Conservation (phyloP, 2,888 invertebrate genomes). For the Meta bourneti region DNA sequence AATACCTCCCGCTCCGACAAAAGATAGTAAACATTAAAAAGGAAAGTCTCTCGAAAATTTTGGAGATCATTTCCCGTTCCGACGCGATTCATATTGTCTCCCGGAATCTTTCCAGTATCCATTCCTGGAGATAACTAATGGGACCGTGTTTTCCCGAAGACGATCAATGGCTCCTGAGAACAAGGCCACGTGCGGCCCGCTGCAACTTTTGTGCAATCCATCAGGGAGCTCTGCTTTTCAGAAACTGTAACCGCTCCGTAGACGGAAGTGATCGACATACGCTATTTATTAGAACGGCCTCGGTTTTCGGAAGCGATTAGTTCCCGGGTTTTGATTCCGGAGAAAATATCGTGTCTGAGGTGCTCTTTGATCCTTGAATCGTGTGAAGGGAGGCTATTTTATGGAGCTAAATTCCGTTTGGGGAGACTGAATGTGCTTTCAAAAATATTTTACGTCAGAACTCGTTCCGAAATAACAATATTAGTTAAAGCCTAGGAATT, state of each 20-base stretch:
- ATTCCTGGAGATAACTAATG: constrained; percentile 16
- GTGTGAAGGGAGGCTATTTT: neutral
- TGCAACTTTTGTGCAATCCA: constrained; percentile 54
- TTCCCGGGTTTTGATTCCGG: neutral
- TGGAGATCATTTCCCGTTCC: neutral
- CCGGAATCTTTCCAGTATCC: constrained; percentile 7
- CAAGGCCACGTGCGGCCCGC: constrained; percentile 36
- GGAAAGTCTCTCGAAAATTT: too few relatives aligned
- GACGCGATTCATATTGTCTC: neutral
- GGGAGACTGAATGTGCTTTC: too few relatives aligned
- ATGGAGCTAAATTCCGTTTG: neutral
- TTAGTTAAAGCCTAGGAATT: too few relatives aligned
- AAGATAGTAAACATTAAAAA: too few relatives aligned
- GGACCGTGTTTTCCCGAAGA: neutral
- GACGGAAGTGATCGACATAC: constrained; percentile 32
- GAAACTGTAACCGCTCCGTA: constrained; percentile 44
- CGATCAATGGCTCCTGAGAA: constrained; percentile 68
- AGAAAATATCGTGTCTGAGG: neutral
- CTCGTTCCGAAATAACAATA: too few relatives aligned
- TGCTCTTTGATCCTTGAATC: neutral
- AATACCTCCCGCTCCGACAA: too few relatives aligned
- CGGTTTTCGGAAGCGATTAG: constrained; percentile 3
- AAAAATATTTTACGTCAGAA: too few relatives aligned
- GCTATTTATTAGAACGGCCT: constrained; percentile 44
- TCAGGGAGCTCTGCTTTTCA: constrained; percentile 23